These are phyloP conservation scores for Aleadryas rufinucha DNA, from an alignment of 2,113 vertebrate genomes.

Conservation along the genomic window DNA sequence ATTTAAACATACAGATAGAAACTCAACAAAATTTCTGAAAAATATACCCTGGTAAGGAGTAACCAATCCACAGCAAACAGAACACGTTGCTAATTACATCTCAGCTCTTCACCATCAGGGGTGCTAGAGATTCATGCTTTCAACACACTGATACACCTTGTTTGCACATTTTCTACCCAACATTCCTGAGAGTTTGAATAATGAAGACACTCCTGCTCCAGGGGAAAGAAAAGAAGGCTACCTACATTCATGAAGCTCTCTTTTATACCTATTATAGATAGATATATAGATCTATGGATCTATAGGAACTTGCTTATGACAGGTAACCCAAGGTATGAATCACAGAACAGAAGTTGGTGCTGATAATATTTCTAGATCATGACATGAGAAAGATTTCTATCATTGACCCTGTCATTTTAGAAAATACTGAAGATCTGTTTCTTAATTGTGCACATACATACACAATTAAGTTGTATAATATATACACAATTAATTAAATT, in stretches of 20 bases:
- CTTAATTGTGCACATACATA: neutral
- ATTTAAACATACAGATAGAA: neutral
- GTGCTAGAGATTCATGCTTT: neutral
- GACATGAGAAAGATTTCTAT: neutral
- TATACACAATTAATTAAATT: too few relatives aligned
- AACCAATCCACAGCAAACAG: neutral
- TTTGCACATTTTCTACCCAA: neutral
- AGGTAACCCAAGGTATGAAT: neutral
- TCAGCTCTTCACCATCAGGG: neutral
- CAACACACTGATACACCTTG: neutral
- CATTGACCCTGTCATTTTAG: neutral
- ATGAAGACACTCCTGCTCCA: neutral
- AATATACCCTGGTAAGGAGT: neutral
- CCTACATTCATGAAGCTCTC: neutral
- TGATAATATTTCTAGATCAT: neutral
- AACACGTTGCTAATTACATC: neutral
- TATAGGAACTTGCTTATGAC: neutral
- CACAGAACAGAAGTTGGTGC: neutral
- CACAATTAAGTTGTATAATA: too few relatives aligned
- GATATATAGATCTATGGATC: too few relatives aligned
- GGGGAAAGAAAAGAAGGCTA: neutral
- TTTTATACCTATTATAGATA: neutral
- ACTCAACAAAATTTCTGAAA: neutral
- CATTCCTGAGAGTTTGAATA: neutral
- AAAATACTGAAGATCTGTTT: neutral